phyloP scores from a whole-genome alignment of 1,140 invertebrate genomes.

The Trachymyrmex septentrionalis region DNA sequence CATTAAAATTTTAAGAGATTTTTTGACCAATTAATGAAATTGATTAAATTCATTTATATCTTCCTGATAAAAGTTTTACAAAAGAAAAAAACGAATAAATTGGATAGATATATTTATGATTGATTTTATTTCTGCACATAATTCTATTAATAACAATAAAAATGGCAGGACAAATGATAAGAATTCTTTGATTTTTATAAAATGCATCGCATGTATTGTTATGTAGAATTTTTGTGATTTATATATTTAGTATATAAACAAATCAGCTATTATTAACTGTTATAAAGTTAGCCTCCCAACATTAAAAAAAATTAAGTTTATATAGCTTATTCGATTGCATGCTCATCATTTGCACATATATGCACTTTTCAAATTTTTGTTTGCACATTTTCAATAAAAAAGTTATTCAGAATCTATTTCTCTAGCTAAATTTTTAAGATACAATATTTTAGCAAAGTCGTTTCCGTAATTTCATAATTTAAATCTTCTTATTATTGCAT shows the following conservation, averaged over 20 bases:
- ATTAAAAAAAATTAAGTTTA: too few species aligned
- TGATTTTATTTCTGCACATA: background rate
- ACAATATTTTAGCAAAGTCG: too few species aligned
- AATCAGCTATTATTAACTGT: background rate
- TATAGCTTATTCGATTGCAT: too few species aligned
- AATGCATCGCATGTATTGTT: background rate
- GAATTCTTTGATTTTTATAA: background rate
- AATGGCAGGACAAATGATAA: background rate
- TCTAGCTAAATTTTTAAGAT: too few species aligned
- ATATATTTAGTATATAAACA: background rate
- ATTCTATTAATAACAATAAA: background rate
- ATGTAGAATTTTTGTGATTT: background rate
- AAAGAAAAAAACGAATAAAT: background rate
- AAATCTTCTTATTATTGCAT: background rate
- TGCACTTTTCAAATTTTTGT: too few species aligned
- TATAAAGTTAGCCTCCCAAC: too few species aligned
- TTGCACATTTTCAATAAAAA: too few species aligned
- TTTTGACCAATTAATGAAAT: background rate
- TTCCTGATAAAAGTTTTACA: background rate
- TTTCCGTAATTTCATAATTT: background rate
- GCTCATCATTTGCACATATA: too few species aligned
- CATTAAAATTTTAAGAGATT: background rate
- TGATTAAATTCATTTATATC: background rate
- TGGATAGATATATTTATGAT: background rate
- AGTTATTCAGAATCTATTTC: too few species aligned